A percentile compares a stretch with the other conserved stretches of the same genome.
These are phyloP conservation scores for Murina feae DNA, from an alignment of 2,113 vertebrate genomes.

Conservation along the genomic window DNA sequence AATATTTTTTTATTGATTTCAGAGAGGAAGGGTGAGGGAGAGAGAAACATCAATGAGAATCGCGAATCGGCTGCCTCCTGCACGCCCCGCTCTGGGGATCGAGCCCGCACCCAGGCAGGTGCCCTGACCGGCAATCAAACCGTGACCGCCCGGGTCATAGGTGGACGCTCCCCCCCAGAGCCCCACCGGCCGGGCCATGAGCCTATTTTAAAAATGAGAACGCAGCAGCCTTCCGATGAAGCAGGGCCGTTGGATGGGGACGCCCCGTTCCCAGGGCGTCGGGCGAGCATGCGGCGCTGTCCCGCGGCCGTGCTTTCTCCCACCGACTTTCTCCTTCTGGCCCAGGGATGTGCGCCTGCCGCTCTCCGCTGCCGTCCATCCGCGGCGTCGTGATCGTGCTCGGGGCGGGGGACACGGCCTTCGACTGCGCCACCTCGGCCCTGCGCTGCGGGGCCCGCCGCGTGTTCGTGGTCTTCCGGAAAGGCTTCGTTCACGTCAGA, in stretches of 20 bases:
- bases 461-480: conserved; percentile 92
- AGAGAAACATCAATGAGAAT: too few relatives aligned
- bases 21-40: too few relatives aligned
- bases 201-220: conserved; percentile 81
- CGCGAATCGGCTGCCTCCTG: too few relatives aligned
- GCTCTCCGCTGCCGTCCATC: conserved; percentile 85
- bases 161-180: too few relatives aligned
- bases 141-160: too few relatives aligned
- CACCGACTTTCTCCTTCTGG: conserved; percentile 82
- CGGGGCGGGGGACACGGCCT: conserved; percentile 96
- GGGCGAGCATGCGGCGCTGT: conserved; percentile 84
- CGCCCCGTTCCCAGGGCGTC: conserved; percentile 86
- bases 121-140: too few relatives aligned
- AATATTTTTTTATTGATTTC: too few relatives aligned
- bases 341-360: conserved; percentile 93
- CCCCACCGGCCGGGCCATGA: conserved; percentile 49
- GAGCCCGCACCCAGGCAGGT: too few relatives aligned
- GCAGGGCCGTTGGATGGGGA: conserved; percentile 90
- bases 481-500: conserved; percentile 92
- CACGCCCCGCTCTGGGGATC: too few relatives aligned
- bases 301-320: conserved; percentile 83
- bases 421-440: conserved; percentile 96
- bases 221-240: conserved; percentile 85
- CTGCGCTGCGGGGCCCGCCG: conserved; percentile 93
- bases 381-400: conserved; percentile 92